Conservation (phyloP, 1,140 invertebrate genomes). For the Drosophila ogumai region DNA sequence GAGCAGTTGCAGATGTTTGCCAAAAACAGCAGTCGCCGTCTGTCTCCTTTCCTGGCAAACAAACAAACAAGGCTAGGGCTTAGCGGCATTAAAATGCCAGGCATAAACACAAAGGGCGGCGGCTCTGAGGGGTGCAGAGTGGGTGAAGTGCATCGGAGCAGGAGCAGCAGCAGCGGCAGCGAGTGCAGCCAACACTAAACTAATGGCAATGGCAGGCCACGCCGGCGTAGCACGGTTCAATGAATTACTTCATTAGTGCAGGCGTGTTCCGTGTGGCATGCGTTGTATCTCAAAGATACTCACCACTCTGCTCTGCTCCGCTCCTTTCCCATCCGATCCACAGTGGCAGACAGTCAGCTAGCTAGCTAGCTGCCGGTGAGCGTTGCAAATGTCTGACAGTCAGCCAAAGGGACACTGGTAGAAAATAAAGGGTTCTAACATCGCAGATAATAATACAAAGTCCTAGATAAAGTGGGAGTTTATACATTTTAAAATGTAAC, state of each 20-base stretch:
- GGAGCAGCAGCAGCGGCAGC: conserved; percentile 7
- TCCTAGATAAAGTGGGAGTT: too few relatives aligned
- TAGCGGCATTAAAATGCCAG: conserved; percentile 21
- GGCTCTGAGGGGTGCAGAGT: conserved; percentile 16
- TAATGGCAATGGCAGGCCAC: conserved; percentile 65
- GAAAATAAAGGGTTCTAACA: neutral
- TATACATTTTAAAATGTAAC: too few relatives aligned
- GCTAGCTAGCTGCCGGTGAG: conserved; percentile 12
- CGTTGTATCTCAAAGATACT: conserved; percentile 69
- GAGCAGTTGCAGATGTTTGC: conserved; percentile 53
- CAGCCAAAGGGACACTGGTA: conserved; percentile 13
- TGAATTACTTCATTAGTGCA: conserved; percentile 84
- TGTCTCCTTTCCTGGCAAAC: conserved; percentile 14
- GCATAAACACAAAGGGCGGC: conserved; percentile 26
- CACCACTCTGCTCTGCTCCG: conserved; percentile 38
- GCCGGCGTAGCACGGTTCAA: conserved; percentile 78
- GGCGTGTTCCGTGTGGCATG: conserved; percentile 75
- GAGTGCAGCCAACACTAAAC: conserved; percentile 64
- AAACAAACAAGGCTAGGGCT: conserved; percentile 14
- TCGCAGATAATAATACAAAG: neutral
- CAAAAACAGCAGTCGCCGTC: conserved; percentile 25
- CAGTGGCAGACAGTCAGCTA: conserved; percentile 26
- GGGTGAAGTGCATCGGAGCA: conserved; percentile 21
- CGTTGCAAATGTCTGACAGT: conserved; percentile 33
- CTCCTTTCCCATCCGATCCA: conserved; percentile 25